Conservation (phyloP, 1,140 invertebrate species). For the Lasioglossum albipes region DNA sequence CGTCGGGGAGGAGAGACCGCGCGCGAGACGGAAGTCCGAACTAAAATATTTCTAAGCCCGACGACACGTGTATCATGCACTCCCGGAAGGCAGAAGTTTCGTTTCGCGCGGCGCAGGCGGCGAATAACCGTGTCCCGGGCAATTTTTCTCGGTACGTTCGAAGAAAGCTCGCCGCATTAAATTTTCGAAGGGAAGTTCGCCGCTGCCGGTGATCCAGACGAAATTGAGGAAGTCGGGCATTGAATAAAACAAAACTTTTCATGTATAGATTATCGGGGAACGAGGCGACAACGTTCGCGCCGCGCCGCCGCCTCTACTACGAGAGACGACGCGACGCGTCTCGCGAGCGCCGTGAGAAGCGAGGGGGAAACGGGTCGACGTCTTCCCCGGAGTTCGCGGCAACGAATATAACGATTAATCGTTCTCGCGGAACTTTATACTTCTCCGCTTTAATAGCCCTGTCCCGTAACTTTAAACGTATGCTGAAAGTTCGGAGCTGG, state of each 20-base stretch:
- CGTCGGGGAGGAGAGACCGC: not conserved
- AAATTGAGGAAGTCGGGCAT: not conserved
- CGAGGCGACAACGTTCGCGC: too few species aligned
- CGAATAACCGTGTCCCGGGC: not conserved
- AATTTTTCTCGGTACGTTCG: not conserved
- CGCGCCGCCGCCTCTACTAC: too few species aligned
- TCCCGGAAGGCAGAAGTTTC: not conserved
- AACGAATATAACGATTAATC: not conserved
- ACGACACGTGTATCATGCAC: not conserved
- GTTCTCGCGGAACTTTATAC: slow-evolving; percentile 9
- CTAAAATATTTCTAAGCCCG: not conserved
- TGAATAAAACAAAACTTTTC: not conserved
- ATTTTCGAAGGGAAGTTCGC: not conserved
- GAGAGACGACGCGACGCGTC: too few species aligned
- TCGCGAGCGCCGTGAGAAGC: too few species aligned
- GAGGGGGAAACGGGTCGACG: too few species aligned
- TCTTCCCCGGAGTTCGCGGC: too few species aligned
- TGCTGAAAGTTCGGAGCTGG: not conserved
- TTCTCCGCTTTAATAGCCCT: slow-evolving; percentile 4
- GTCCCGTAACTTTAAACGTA: not conserved
- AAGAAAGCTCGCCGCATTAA: not conserved
- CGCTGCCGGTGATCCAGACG: not conserved
- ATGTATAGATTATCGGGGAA: too few species aligned
- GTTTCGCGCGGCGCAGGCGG: not conserved
- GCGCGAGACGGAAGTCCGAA: not conserved